phyloP scores from a whole-genome alignment of 2,888 invertebrate species.

The Metalampra italica region DNA sequence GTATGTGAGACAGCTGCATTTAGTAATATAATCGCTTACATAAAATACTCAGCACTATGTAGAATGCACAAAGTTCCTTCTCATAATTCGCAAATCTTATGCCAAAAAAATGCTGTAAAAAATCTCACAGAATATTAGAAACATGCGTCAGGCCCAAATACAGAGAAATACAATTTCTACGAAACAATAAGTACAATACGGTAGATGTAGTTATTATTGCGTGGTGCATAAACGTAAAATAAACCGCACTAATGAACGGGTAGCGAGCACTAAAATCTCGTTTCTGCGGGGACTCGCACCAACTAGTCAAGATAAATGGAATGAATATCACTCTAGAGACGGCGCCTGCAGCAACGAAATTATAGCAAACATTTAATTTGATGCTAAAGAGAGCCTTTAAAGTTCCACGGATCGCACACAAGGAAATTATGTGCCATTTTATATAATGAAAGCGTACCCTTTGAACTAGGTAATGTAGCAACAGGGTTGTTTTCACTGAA shows the following conservation, averaged over 20 bases:
- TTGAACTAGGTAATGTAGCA: background rate
- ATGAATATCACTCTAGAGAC: constrained; percentile 10
- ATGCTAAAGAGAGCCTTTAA: constrained; percentile 4
- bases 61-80: too few relatives aligned
- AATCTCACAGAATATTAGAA: too few relatives aligned
- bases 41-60: too few relatives aligned
- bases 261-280: constrained; percentile 5
- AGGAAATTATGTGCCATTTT: background rate
- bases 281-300: constrained; percentile 5
- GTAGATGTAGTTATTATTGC: too few relatives aligned
- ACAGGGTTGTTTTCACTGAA: too few relatives aligned
- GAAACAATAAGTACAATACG: too few relatives aligned
- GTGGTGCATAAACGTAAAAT: background rate
- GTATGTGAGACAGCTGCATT: too few relatives aligned
- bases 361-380: constrained; percentile 11
- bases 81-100: too few relatives aligned
- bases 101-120: too few relatives aligned
- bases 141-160: too few relatives aligned
- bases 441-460: background rate
- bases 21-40: too few relatives aligned
- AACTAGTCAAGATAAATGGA: constrained; percentile 13
- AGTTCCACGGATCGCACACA: background rate
- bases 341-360: constrained; percentile 3
- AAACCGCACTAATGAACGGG: constrained; percentile 6
- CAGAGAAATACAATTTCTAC: too few relatives aligned